A percentile compares a stretch with the other conserved stretches of the same genome.
Evolutionary conservation across 1,140 invertebrate species (phyloP).

Genomic region (Drosophila kikkawai): DNA sequence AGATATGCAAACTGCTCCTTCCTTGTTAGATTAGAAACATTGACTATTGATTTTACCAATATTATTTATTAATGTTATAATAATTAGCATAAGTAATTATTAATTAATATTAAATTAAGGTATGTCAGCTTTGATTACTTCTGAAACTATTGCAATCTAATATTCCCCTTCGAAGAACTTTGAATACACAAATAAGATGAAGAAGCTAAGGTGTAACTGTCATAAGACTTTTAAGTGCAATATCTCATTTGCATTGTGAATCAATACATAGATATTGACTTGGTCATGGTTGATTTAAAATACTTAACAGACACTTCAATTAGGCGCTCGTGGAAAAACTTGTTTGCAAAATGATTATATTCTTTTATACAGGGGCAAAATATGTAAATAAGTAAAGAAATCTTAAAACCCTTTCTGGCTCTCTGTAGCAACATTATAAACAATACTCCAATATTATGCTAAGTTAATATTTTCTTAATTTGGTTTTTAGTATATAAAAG

Average conservation of each 20-base stretch:
- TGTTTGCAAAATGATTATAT: not conserved
- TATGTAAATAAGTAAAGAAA: not conserved
- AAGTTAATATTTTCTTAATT: no score
- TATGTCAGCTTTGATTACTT: not conserved
- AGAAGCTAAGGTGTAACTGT: not conserved
- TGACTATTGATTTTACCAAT: not conserved
- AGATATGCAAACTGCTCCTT: not conserved
- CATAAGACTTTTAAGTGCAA: not conserved
- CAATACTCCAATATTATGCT: no score
- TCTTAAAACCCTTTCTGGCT: no score
- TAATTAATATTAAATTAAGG: not conserved
- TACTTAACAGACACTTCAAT: not conserved
- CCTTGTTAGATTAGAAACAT: not conserved
- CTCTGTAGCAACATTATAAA: not conserved
- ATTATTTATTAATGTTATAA: not conserved
- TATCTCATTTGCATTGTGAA: conserved; percentile 11
- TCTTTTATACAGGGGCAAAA: not conserved
- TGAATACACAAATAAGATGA: not conserved
- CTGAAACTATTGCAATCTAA: not conserved
- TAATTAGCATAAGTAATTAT: not conserved
- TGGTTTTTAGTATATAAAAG: no score
- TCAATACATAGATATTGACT: not conserved
- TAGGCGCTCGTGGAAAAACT: not conserved
- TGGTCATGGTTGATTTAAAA: conserved; percentile 18
- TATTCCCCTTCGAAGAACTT: not conserved